These are phyloP conservation scores for Corvus cornix DNA, from an alignment of 2,113 vertebrate species.

Conservation along the genomic window DNA sequence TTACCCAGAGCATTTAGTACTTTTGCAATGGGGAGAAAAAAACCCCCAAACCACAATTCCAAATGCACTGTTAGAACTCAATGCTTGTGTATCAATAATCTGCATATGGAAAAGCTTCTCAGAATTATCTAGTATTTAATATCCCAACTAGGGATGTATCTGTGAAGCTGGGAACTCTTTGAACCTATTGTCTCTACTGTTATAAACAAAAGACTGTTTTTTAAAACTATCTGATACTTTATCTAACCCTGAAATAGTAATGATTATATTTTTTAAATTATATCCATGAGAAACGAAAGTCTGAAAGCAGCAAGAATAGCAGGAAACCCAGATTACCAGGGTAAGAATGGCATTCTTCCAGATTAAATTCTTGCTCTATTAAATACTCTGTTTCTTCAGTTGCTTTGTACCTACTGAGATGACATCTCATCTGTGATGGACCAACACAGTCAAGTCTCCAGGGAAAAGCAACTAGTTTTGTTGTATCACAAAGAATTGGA, in stretches of 20 bases:
- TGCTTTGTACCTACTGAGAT: conserved; percentile 9
- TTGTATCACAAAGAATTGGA: conserved; percentile 18
- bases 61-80: neutral
- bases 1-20: neutral
- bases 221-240: neutral
- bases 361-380: conserved; percentile 15
- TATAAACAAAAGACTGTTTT: neutral
- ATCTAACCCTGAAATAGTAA: conserved; percentile 24
- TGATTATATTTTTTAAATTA: neutral
- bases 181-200: neutral
- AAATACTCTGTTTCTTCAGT: neutral
- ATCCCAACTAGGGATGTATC: neutral
- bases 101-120: neutral
- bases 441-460: neutral
- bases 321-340: conserved; percentile 32
- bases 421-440: neutral
- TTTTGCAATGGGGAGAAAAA: rapidly evolving
- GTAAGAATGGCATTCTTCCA: conserved; percentile 22
- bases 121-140: neutral
- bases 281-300: neutral
- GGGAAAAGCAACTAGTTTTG: neutral
- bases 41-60: neutral
- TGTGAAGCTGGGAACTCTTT: neutral
- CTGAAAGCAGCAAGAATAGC: conserved; percentile 41
- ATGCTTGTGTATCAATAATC: neutral